A percentile compares a stretch with the other conserved stretches of the same genome.
Conservation (phyloP, 2,113 vertebrate genomes). For the Alethe diademata region DNA sequence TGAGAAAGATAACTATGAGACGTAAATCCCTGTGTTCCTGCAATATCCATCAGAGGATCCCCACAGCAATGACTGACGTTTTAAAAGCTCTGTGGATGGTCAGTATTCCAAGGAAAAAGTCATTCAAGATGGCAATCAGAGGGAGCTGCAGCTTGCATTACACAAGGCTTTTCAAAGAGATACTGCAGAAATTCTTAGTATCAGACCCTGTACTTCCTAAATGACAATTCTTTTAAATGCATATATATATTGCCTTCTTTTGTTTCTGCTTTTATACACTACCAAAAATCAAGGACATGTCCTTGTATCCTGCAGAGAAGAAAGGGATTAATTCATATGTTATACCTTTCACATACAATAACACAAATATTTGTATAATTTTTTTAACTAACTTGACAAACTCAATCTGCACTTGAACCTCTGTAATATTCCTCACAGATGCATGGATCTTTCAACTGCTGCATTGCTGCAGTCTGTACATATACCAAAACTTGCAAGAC, state of each 20-base stretch:
- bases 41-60: not conserved
- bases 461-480: not conserved
- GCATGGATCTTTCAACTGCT: not conserved
- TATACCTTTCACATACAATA: not conserved
- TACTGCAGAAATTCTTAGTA: not conserved
- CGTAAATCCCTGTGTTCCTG: not conserved
- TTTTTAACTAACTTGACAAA: not conserved
- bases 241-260: not conserved
- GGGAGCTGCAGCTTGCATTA: not conserved
- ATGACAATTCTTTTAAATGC: not conserved
- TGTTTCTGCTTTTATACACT: not conserved
- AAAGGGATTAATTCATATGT: not conserved
- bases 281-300: not conserved
- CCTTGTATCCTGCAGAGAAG: not conserved
- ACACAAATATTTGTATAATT: not conserved
- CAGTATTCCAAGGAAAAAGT: not conserved
- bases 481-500: not conserved
- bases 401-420: not conserved
- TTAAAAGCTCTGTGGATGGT: constrained; percentile 5
- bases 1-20: not conserved
- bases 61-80: not conserved
- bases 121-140: not conserved
- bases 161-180: not conserved
- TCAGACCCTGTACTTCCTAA: not conserved
- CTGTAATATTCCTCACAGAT: not conserved